Evolutionary conservation across 2,888 invertebrate species (phyloP), one percentile per base, ranked within the genome.

Genomic region (Globia sparganii): DNA sequence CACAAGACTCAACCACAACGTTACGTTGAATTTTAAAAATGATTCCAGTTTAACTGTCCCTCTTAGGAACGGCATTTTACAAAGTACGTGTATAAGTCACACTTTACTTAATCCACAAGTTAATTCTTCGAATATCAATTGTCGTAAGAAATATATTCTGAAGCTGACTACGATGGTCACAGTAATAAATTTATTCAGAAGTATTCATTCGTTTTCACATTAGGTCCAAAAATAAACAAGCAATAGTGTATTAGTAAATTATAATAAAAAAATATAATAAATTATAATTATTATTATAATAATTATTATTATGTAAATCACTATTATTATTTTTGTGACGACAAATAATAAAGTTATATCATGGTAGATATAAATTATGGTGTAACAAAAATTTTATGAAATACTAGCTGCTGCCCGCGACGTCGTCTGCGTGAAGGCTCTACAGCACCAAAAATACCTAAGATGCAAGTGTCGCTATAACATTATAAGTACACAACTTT

Each of bases 1-100:
- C 76, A 77, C 21, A 4, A 77, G 31, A n/a, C 53, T 31, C 6
- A 66, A 58, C 46, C 25, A 53, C 49, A 77, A 28, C 9, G 67
- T 21, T 49, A 43, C 34, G 2, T 75, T 53, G n/a, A 64, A 62
- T 11, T 62, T 53, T 18, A 75, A 64, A 43, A 43, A 34, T 11
- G 75, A 43, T 43, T 75, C 25, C 5, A 72, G 71, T 40, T 72
- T 69, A 18, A 18, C 1, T 1, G 0, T 31, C 6, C 1, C 11
- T 72, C 25, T 37, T 61, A 18, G 25, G 21, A 61, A 61, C 0
- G 25, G 13, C 74, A 75, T 75, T 61, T 75, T 61, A 6, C 2
- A 18, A 18, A 21, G 43, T 15, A 34, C 4, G 4, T 3, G 3
- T 37, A 6, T 21, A 72, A 15, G 21, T 68, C 28, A 34, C 67